Conservation (phyloP, 2,797 vertebrate species). For the Alcedo quadribrachys region DNA sequence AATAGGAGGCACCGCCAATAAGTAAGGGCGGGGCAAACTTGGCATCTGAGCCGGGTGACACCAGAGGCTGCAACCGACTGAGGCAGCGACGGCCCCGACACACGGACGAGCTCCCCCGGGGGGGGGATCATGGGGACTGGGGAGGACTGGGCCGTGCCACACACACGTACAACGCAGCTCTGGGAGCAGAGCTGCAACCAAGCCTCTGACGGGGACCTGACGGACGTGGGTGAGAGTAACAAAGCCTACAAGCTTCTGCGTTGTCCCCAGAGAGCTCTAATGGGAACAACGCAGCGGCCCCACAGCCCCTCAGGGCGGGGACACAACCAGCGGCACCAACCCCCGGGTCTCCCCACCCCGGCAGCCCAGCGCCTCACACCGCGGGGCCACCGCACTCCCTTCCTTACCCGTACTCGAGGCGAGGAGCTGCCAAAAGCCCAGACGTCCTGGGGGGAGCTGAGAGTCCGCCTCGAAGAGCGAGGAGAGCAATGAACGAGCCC, state of each 20-base stretch:
- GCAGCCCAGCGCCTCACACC: background rate
- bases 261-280: accelerated
- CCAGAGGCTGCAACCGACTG: accelerated
- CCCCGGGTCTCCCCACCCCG: no score
- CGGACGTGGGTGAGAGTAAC: accelerated
- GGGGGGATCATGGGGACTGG: no score
- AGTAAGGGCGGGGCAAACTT: accelerated
- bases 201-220: no score
- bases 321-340: accelerated
- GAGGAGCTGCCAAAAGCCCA: accelerated
- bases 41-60: accelerated
- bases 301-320: accelerated
- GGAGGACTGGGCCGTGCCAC: no score
- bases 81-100: accelerated
- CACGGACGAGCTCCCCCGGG: no score
- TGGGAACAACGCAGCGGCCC: accelerated
- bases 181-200: accelerated
- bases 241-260: accelerated
- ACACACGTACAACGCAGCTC: accelerated
- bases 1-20: accelerated
- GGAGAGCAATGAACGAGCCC: accelerated
- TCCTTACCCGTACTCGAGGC: background rate
- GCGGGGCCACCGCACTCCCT: accelerated
- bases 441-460: accelerated
- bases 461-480: accelerated